phyloP scores from a whole-genome alignment of 2,113 vertebrate genomes.

The Balaeniceps rex region DNA sequence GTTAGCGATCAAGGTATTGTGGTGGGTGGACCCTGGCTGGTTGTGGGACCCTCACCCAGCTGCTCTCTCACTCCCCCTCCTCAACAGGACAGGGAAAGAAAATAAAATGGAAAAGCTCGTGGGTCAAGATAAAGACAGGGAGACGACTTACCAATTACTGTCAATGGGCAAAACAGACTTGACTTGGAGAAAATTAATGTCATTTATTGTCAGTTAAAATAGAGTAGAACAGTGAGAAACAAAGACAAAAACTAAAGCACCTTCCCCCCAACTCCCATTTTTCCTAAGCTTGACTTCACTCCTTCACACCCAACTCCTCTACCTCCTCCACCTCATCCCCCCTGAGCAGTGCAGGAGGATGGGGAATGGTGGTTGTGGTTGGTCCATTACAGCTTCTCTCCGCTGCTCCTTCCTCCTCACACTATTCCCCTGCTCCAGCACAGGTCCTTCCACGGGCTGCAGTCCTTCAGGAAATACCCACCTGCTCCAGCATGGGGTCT shows the following conservation, averaged over 20 bases:
- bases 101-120: background rate
- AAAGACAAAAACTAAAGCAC: background rate
- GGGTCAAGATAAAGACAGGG: background rate
- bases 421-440: background rate
- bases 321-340: background rate
- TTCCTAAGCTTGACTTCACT: background rate
- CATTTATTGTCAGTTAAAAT: background rate
- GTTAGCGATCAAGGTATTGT: background rate
- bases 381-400: background rate
- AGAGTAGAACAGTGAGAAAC: background rate
- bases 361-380: background rate
- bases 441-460: background rate
- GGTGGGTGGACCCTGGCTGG: background rate
- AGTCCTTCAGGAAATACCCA: background rate
- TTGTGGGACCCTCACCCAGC: background rate
- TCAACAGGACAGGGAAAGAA: background rate
- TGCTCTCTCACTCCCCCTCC: background rate
- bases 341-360: background rate
- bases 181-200: background rate
- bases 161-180: background rate
- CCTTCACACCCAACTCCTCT: background rate
- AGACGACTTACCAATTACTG: background rate
- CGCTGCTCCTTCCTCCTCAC: background rate
- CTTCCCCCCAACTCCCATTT: fast-evolving
- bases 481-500: background rate